Evolutionary conservation across 2,113 vertebrate species (phyloP), one percentile per base, ranked within the genome.

Genomic region (Daboia siamensis): DNA sequence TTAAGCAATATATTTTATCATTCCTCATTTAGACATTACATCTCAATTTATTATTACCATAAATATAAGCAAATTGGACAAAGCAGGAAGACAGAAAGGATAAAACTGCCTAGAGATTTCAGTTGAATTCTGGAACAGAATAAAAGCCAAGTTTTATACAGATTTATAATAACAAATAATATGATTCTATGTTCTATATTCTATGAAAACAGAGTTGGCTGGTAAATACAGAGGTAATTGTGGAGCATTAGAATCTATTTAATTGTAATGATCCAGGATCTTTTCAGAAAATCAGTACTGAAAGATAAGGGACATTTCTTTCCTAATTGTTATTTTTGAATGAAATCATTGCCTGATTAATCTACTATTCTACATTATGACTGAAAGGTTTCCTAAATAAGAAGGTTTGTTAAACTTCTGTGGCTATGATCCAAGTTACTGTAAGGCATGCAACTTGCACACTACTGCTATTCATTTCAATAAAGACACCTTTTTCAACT

Each of bases 331-430:
- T 93, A 80, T 93, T 96, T 94, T 92, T 95, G 92, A 96, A 94
- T 95, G 91, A 97, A 96, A 96, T 93, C 91, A 93, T 64, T 96
- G 93, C 95, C 94, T 89, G 59, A 94, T 94, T 96, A 96, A 96
- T 95, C 94, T 95, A 48, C 51, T 91, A 92, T 92, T 96, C 94
- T 91, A 95, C 95, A 94, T 96, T 74, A 92, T 93, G 90, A 90
- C 94, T 92, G 88, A 90, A 95, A 93, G 59, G 86, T 85, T 91
- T 96, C 93, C 93, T 95, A 90, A 95, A 87, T 95, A 96, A 94
- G 96, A 96, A 96, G 93, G 95, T 95, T 96, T 94, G 92, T 96
- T 97, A 95, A 96, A 95, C 96, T 92, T 39, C 90, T 96, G 95
- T 94, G 95, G 94, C 94, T 94, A 59, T 55, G 88, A 91, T 96